Evolutionary conservation across 2,888 invertebrate genomes (phyloP).

Genomic region (Hermaeophaga mercurialis): DNA sequence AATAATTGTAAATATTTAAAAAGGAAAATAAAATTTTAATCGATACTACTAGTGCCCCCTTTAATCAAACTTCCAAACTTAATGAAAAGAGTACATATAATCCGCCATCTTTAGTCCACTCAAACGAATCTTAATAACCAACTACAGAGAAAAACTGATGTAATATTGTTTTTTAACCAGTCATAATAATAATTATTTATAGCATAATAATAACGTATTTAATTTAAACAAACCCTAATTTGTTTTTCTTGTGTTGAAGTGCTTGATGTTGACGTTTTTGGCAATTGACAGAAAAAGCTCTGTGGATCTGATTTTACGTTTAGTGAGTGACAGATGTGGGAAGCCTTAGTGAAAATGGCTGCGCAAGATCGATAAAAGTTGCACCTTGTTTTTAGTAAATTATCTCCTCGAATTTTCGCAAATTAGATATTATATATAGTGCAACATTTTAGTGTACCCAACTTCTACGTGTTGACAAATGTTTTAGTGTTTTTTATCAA

Average conservation of each 20-base stretch:
- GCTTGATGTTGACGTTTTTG: background rate
- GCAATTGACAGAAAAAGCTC: slow-evolving; percentile 7
- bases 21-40: too few relatives aligned
- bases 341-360: slow-evolving; percentile 50
- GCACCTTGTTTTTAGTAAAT: slow-evolving; percentile 48
- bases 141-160: too few relatives aligned
- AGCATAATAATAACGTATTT: too few relatives aligned
- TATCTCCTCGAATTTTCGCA: slow-evolving; percentile 40
- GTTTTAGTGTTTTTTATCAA: slow-evolving; percentile 21
- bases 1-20: too few relatives aligned
- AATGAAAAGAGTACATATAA: too few relatives aligned
- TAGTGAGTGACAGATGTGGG: slow-evolving; percentile 33
- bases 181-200: slow-evolving; percentile 1
- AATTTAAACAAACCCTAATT: too few relatives aligned
- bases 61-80: too few relatives aligned
- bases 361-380: slow-evolving; percentile 51
- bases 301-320: slow-evolving; percentile 12
- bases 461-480: slow-evolving; percentile 31
- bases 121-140: too few relatives aligned
- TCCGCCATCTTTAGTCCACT: too few relatives aligned
- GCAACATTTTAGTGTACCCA: slow-evolving; percentile 23
- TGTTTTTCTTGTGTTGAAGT: background rate
- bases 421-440: slow-evolving; percentile 38
- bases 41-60: too few relatives aligned
- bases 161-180: too few relatives aligned